These are phyloP conservation scores for Crotalus horridus DNA, from an alignment of 2,113 vertebrate genomes.

Conservation along the genomic window DNA sequence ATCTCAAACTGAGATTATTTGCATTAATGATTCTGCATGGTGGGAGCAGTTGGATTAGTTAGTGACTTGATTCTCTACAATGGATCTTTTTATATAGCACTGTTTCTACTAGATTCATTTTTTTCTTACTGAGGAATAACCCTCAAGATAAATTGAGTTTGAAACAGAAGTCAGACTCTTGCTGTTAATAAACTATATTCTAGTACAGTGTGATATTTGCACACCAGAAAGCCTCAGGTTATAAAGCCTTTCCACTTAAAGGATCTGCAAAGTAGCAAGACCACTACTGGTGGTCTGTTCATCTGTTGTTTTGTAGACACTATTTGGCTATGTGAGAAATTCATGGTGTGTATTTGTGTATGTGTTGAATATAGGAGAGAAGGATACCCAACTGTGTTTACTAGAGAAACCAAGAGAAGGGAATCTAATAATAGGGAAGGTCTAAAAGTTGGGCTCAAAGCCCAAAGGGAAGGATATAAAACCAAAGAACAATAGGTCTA, in stretches of 20 bases:
- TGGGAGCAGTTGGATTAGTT: too few species aligned
- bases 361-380: neutral
- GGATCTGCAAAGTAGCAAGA: neutral
- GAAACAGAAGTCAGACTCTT: neutral
- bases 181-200: neutral
- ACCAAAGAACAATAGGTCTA: neutral
- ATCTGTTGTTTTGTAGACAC: neutral
- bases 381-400: neutral
- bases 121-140: neutral
- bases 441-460: neutral
- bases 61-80: neutral
- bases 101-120: neutral
- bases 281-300: neutral
- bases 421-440: neutral
- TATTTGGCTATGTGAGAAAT: neutral
- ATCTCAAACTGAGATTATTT: neutral
- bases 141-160: slow-evolving; percentile 1
- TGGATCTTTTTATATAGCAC: neutral
- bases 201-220: neutral
- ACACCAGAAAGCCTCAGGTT: neutral
- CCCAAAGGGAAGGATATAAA: neutral
- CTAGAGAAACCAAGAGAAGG: neutral
- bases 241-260: neutral
- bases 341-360: neutral
- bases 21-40: neutral